phyloP scores from a whole-genome alignment of 2,113 vertebrate species.

The Poeciliopsis prolifica region DNA sequence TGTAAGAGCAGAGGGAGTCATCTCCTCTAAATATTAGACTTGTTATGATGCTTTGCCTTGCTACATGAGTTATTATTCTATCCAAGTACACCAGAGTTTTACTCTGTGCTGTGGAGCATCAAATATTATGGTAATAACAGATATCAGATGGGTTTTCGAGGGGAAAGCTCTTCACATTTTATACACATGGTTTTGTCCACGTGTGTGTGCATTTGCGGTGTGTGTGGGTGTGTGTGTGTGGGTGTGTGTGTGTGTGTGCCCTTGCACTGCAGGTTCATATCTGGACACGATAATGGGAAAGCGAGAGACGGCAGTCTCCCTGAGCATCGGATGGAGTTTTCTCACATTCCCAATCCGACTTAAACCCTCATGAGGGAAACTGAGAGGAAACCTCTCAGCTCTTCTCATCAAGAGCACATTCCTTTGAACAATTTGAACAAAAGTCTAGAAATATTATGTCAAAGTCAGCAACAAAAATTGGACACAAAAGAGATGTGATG shows the following conservation, averaged over 20 bases:
- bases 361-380: slow-evolving; percentile 11
- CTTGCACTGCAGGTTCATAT: slow-evolving; percentile 3
- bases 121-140: slow-evolving; percentile 80
- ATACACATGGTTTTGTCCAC: slow-evolving; percentile 29
- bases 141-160: slow-evolving; percentile 75
- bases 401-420: slow-evolving; percentile 26
- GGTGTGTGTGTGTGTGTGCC: background rate
- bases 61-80: slow-evolving; percentile 64
- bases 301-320: background rate
- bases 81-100: slow-evolving; percentile 43
- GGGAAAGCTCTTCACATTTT: slow-evolving; percentile 67
- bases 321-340: slow-evolving; percentile 43
- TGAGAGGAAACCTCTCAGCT: slow-evolving; percentile 3
- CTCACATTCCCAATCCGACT: slow-evolving; percentile 28
- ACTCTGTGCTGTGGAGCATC: slow-evolving; percentile 65
- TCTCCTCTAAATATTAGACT: slow-evolving; percentile 8
- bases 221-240: background rate
- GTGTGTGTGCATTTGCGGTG: background rate
- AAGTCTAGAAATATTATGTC: slow-evolving; percentile 25
- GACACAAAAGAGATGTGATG: slow-evolving; percentile 23
- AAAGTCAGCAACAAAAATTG: slow-evolving; percentile 21
- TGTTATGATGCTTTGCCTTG: slow-evolving; percentile 43
- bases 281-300: slow-evolving; percentile 6
- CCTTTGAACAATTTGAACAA: slow-evolving; percentile 32
- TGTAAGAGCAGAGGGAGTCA: slow-evolving; percentile 4